These are phyloP conservation scores for Capreolus pygargus DNA, from an alignment of 2,113 vertebrate genomes.

Conservation along the genomic window DNA sequence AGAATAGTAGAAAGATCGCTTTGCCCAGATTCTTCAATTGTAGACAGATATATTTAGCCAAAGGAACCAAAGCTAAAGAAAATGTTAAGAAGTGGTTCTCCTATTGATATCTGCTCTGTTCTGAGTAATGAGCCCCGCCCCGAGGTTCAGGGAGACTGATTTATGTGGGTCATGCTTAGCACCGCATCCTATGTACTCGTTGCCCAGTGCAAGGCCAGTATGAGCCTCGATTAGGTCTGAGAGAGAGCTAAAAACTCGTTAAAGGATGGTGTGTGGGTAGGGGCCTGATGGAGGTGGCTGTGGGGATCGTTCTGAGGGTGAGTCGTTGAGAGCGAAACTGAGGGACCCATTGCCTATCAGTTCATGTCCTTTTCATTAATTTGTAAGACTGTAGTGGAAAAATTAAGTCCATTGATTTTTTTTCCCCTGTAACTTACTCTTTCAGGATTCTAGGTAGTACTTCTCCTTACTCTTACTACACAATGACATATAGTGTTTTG, in stretches of 20 bases:
- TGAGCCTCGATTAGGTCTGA: neutral
- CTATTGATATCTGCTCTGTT: rapidly evolving
- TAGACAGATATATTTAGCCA: neutral
- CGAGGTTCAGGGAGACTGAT: rapidly evolving
- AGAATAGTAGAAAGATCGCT: neutral
- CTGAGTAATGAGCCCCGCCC: neutral
- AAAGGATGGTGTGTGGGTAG: neutral
- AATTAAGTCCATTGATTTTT: neutral
- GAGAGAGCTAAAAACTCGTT: neutral
- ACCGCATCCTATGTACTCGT: neutral
- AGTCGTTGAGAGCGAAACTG: neutral
- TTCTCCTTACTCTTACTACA: neutral
- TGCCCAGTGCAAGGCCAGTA: rapidly evolving
- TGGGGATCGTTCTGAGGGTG: too few species aligned
- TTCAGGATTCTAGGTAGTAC: neutral
- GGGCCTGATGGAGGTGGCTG: neutral
- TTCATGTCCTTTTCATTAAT: neutral
- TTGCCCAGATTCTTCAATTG: neutral
- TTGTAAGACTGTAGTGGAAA: neutral
- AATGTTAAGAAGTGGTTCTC: neutral
- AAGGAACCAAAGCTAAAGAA: neutral
- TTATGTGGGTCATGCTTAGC: neutral
- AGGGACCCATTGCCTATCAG: neutral
- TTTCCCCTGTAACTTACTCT: neutral
- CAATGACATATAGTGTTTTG: neutral